Base-by-base conservation (phyloP, 2,888 invertebrate genomes). In the Geophilus truncorum region DNA sequence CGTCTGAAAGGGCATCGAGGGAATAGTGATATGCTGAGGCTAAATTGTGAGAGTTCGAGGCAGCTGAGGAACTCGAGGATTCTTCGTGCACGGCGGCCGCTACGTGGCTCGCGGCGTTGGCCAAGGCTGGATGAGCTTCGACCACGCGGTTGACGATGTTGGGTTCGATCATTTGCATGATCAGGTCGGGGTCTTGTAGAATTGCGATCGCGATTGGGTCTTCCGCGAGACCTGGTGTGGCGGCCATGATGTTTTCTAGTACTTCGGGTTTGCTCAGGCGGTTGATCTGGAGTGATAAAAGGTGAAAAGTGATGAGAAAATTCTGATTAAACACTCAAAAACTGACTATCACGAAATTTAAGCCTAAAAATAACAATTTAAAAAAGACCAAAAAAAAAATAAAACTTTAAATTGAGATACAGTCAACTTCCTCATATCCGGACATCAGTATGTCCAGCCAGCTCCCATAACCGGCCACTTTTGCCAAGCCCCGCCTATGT, bases 191-290 rank as follows among this genome's bases (percentile, higher is more conserved):
- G 86, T 94, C 93, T 85, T 92, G 92, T 15, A 94, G 89, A 83
- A 94, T 91, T 0, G 93, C 92, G 34, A 93, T 87, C 0, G 93
- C 92, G 15, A 92, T 90, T 51, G 92, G 92, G 86, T 94, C 93
- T 40, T 92, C 90, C 0, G 89, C 89, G 12, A 94, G 87, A 0
- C 91, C 91, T 7, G 93, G 93, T 0, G 91, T 91, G 30, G 91
- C 90, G 70, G 91, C 90, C 78, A 93, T 90, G 15, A 94, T 91
- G 86, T 92, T 93, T 81, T 92, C 90, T 85, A 93, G 85, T 12
- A 88, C 87, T 81, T 90, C 90, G 28, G 89, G 88, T 78, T 88
- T 86, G 40, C 85, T 86, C 78, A 89, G 83, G 83, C 87, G 86
- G 84, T 86, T 82, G n/a, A 82, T 70, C 70, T 78, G 30, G 15